These are phyloP conservation scores for Catocala fraxini DNA, from an alignment of 2,888 invertebrate species.

Conservation along the genomic window DNA sequence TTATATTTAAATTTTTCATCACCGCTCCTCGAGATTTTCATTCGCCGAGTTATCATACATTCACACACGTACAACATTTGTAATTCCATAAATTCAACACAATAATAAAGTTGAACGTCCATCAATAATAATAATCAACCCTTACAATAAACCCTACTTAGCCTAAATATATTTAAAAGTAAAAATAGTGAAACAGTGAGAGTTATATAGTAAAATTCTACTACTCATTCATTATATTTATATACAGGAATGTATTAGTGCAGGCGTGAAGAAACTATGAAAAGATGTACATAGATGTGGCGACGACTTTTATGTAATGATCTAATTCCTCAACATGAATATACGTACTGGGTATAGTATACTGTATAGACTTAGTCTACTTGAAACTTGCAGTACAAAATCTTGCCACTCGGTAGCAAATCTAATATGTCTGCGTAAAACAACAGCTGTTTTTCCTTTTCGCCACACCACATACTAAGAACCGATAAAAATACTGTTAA, in stretches of 20 bases:
- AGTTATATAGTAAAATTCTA: slow-evolving; percentile 74
- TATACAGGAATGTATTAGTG: slow-evolving; percentile 75
- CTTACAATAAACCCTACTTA: slow-evolving; percentile 62
- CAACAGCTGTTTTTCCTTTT: background rate
- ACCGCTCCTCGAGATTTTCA: too few species aligned
- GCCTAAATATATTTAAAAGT: slow-evolving; percentile 64
- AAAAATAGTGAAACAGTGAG: slow-evolving; percentile 79
- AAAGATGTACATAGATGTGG: slow-evolving; percentile 44
- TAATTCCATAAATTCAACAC: slow-evolving; percentile 34
- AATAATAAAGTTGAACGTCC: slow-evolving; percentile 19
- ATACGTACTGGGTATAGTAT: background rate
- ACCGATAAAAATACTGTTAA: slow-evolving; percentile 25
- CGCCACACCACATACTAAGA: slow-evolving; percentile 21
- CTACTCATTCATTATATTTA: slow-evolving; percentile 69
- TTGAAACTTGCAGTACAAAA: too few species aligned
- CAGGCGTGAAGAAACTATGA: slow-evolving; percentile 52
- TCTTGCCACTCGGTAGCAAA: too few species aligned
- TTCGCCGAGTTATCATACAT: background rate
- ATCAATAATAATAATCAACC: slow-evolving; percentile 41
- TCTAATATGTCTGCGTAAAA: background rate
- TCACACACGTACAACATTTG: slow-evolving; percentile 29
- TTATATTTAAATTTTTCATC: background rate
- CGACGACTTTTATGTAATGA: slow-evolving; percentile 5
- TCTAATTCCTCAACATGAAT: background rate
- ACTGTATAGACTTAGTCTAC: background rate